phyloP scores from a whole-genome alignment of 2,888 invertebrate genomes.

The Dugesia japonica region DNA sequence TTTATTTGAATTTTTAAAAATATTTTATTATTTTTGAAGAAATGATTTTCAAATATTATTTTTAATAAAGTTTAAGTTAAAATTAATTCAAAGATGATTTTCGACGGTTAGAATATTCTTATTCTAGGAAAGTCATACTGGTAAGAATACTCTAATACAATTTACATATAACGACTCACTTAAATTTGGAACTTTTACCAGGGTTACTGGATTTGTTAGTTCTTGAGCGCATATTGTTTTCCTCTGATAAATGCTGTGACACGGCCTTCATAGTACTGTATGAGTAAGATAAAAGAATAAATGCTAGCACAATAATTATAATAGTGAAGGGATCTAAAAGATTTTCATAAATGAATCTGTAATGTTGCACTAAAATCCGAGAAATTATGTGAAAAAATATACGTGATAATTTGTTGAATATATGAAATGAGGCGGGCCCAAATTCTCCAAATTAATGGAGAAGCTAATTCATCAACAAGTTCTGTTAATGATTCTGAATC shows the following conservation, averaged over 20 bases:
- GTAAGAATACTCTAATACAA: too few relatives aligned
- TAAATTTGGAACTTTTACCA: background rate
- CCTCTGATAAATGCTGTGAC: background rate
- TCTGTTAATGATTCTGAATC: background rate
- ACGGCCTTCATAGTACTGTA: background rate
- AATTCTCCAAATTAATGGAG: background rate
- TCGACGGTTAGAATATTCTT: too few relatives aligned
- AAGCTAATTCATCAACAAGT: background rate
- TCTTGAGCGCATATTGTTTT: background rate
- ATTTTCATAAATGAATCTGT: background rate
- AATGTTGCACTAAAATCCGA: background rate
- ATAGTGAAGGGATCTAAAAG: background rate
- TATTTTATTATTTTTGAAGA: too few relatives aligned
- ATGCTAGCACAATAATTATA: background rate
- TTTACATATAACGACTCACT: too few relatives aligned
- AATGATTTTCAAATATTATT: too few relatives aligned
- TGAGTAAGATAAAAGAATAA: background rate
- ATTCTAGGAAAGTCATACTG: too few relatives aligned
- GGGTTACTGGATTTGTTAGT: background rate
- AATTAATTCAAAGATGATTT: too few relatives aligned
- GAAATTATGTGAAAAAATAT: background rate
- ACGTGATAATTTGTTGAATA: background rate
- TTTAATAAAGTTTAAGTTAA: too few relatives aligned
- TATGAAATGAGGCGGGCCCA: background rate
- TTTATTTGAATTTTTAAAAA: too few relatives aligned